phyloP scores from a whole-genome alignment of 2,797 vertebrate species.

The Tiaroga cobitis region DNA sequence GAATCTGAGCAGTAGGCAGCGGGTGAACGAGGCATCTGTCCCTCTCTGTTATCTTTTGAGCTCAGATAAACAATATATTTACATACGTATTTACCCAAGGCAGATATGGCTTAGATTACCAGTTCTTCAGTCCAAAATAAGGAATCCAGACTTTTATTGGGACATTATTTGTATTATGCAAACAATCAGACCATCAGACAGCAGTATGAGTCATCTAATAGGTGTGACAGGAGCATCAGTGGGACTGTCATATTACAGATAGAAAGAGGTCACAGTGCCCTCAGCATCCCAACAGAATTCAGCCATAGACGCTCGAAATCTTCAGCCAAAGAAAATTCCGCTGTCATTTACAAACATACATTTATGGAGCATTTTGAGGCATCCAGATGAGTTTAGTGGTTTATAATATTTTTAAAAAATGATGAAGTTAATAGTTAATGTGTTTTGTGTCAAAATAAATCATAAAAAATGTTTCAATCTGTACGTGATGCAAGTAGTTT shows the following conservation, averaged over 20 bases:
- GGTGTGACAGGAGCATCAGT: conserved; percentile 22
- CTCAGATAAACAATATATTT: conserved; percentile 34
- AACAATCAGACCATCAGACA: conserved; percentile 4
- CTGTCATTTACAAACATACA: not conserved
- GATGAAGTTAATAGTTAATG: not conserved
- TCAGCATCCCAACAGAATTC: not conserved
- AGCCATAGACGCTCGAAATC: not conserved
- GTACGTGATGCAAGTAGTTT: not conserved
- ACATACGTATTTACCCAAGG: conserved; percentile 6
- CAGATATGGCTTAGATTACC: not conserved
- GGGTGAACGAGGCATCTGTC: not conserved
- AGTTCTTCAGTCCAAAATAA: not conserved
- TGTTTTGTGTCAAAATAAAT: not conserved
- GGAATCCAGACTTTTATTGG: not conserved
- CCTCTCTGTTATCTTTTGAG: not conserved
- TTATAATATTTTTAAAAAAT: not conserved
- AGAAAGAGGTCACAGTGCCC: conserved; percentile 27
- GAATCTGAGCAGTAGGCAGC: conserved; percentile 2
- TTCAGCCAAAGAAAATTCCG: not conserved
- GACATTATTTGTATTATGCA: conserved; percentile 25
- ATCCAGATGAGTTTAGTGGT: not conserved
- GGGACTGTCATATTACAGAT: not conserved
- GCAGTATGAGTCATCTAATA: conserved; percentile 11
- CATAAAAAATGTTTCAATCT: not conserved
- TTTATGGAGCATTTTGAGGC: not conserved